A percentile compares a stretch with the other conserved stretches of the same genome.
Evolutionary conservation across 2,113 vertebrate species (phyloP).

Genomic region (Oryzias celebensis): DNA sequence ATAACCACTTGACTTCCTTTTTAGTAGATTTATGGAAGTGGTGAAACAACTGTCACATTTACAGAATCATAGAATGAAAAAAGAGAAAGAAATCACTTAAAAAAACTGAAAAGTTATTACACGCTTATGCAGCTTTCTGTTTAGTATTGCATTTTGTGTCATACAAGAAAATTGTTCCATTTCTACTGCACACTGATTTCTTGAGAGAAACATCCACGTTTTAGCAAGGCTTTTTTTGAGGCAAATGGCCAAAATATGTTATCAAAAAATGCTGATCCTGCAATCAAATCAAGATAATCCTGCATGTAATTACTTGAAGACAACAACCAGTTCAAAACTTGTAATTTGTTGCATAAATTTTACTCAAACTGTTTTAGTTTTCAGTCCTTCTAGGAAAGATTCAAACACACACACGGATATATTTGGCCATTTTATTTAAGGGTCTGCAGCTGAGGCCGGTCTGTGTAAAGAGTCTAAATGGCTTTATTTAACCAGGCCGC

Average conservation of each 20-base stretch:
- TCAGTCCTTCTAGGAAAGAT: background rate
- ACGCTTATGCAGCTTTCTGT: background rate
- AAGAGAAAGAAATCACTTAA: too few species aligned
- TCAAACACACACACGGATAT: too few species aligned
- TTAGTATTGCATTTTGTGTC: background rate
- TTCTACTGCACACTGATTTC: background rate
- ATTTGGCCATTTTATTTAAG: background rate
- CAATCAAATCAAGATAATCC: background rate
- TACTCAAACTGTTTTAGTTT: background rate
- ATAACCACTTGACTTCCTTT: too few species aligned
- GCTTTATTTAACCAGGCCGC: conserved; percentile 44
- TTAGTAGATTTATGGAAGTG: too few species aligned
- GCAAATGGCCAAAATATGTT: background rate
- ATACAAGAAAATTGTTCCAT: background rate
- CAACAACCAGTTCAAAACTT: background rate
- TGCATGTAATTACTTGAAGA: background rate
- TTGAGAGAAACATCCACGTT: background rate
- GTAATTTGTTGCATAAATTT: background rate
- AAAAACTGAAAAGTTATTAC: too few species aligned
- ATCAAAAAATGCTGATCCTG: background rate
- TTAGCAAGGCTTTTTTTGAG: background rate
- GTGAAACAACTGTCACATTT: too few species aligned
- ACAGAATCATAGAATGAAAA: too few species aligned
- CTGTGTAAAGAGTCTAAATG: conserved; percentile 15
- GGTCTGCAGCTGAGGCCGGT: background rate